Evolutionary conservation across 64 coral and sea anemone genomes (phyloP), one percentile per base, ranked within the genome.

Genomic region (Platygyra sinensis): DNA sequence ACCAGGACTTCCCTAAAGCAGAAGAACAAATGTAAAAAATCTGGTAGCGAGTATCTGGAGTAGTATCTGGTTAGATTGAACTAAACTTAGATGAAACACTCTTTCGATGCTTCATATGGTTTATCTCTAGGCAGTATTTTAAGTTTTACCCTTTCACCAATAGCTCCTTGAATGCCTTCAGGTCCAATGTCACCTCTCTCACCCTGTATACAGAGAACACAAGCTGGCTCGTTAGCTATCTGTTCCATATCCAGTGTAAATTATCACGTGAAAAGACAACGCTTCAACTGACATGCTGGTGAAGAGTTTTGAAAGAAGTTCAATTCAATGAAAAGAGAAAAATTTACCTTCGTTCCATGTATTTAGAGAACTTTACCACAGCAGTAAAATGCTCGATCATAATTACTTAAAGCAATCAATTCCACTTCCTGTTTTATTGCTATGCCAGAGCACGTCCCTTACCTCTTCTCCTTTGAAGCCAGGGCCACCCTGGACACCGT

Each of bases 401-500:
- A 57, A 16, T 57, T 57, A 14, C 10, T 10, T 57, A 57, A 9
- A 57, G 54, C n/a, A 28, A 72, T 25, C 71, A 28, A 3, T 30
- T 72, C 42, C 42, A 46, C 5, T 5, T 46, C 5, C 3, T 46
- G 42, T 46, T 46, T 46, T 46, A 46, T 46, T 46, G 5, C 5
- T 46, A 2, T 46, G 7, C 5, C 42, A 46, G 4, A 46, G 18
- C 0, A 18, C 8, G 12, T 71, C 11, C 20, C 20, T 27, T 33
- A 71, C 81, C 63, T 85, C 62, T 85, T 60, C 69, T 85, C 81
- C 81, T 67, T 85, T 72, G 25, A 85, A 85, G 36, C 81, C 81
- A 16, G 62, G 62, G 12, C 81, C 63, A 5, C 81, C 81, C 25
- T 69, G 62, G 24, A 24, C 17, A 2, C 81, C 81, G 1, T 85